These are phyloP conservation scores for Anoura caudifer DNA, from an alignment of 2,113 vertebrate genomes.

Conservation along the genomic window DNA sequence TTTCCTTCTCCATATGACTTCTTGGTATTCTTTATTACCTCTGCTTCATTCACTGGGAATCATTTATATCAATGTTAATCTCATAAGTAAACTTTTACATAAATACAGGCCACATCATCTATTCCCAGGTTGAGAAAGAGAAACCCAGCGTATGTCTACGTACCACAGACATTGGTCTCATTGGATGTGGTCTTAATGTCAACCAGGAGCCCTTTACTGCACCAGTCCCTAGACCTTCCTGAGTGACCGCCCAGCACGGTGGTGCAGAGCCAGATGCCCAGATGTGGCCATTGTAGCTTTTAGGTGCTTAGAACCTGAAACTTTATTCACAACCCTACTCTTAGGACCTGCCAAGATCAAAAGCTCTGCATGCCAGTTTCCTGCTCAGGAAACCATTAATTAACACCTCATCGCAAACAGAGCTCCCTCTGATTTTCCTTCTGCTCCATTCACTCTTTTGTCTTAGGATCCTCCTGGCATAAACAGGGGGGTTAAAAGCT, in stretches of 20 bases:
- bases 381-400: neutral
- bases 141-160: neutral
- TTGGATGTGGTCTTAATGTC: neutral
- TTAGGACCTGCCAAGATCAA: neutral
- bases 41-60: neutral
- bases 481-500: slow-evolving; percentile 29
- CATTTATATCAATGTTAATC: neutral
- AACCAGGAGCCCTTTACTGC: neutral
- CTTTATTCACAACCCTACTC: neutral
- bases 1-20: neutral
- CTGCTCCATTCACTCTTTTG: neutral
- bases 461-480: neutral
- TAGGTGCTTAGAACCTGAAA: neutral
- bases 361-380: neutral
- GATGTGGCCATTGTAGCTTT: neutral
- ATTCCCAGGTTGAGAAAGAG: neutral
- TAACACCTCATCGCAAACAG: neutral
- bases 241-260: neutral
- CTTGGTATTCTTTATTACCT: neutral
- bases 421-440: neutral
- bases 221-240: neutral
- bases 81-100: neutral
- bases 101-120: neutral
- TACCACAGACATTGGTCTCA: neutral
- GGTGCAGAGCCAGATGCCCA: neutral